Conservation (phyloP, 30 jellyfish, hydroid and myxozoan genomes). For the Aurelia sp. region DNA sequence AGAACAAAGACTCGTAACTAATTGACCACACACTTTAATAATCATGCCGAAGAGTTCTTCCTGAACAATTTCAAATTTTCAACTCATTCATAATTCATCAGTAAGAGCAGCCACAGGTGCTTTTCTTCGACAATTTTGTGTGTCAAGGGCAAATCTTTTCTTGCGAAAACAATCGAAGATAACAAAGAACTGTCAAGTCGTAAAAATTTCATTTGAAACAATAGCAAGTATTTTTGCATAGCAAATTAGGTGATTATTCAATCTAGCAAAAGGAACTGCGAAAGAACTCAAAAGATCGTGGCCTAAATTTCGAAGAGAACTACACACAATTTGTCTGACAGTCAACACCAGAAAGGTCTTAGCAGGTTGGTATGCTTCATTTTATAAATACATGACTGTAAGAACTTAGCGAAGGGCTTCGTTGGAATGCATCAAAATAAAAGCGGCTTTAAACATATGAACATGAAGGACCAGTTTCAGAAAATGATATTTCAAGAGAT, state of each 20-base stretch:
- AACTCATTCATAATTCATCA: conserved; percentile 40
- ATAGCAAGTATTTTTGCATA: background rate
- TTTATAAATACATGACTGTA: no score
- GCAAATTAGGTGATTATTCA: background rate
- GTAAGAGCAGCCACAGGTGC: conserved; percentile 51
- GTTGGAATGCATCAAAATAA: no score
- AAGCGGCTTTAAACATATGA: no score
- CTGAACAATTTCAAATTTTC: conserved; percentile 23
- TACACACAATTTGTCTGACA: no score
- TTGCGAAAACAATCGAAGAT: conserved; percentile 1
- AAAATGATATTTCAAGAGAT: no score
- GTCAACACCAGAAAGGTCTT: no score
- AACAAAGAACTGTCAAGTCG: conserved; percentile 4
- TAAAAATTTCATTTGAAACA: background rate
- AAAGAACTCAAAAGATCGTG: background rate
- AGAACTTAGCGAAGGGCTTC: no score
- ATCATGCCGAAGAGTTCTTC: background rate
- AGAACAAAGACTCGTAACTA: no score
- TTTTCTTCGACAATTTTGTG: background rate
- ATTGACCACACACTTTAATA: background rate
- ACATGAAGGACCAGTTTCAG: no score
- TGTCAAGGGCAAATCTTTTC: background rate
- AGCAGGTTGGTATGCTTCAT: no score
- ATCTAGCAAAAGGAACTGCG: background rate
- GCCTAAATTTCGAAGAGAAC: no score